phyloP scores from a whole-genome alignment of 2,888 invertebrate genomes.

The Brachyptera risi region DNA sequence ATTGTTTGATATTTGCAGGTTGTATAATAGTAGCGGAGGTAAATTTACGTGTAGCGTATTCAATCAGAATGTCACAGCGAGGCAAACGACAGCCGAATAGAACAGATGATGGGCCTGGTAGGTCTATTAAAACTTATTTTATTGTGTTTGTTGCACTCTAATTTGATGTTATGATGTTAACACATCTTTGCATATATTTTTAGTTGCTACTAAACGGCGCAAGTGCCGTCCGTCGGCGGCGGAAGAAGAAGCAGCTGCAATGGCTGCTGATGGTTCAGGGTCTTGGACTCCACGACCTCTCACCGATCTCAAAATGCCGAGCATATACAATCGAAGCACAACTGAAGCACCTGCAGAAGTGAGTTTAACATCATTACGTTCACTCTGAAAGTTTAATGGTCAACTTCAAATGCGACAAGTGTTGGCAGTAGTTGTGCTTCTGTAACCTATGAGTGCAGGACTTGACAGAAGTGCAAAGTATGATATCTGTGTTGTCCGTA shows the following conservation, averaged over 20 bases:
- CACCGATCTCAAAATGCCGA: slow-evolving; percentile 81
- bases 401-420: too few relatives aligned
- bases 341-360: slow-evolving; percentile 78
- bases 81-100: slow-evolving; percentile 67
- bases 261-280: slow-evolving; percentile 29
- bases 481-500: too few relatives aligned
- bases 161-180: neutral
- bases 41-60: slow-evolving; percentile 33
- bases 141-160: neutral
- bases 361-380: too few relatives aligned
- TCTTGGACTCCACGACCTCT: slow-evolving; percentile 77
- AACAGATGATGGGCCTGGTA: slow-evolving; percentile 58
- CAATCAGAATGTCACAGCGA: slow-evolving; percentile 66
- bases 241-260: slow-evolving; percentile 53
- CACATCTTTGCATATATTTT: neutral
- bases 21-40: slow-evolving; percentile 39
- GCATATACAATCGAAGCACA: slow-evolving; percentile 73
- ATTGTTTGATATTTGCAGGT: slow-evolving; percentile 34
- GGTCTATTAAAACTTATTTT: slow-evolving; percentile 3
- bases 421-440: too few relatives aligned
- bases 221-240: slow-evolving; percentile 61
- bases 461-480: too few relatives aligned
- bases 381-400: too few relatives aligned
- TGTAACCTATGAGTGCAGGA: too few relatives aligned
- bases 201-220: slow-evolving; percentile 62